Percentiles rank a stretch among this genome's conserved stretches.
These are phyloP conservation scores for Chrysemys picta DNA, from an alignment of 2,113 vertebrate genomes.

Conservation along the genomic window DNA sequence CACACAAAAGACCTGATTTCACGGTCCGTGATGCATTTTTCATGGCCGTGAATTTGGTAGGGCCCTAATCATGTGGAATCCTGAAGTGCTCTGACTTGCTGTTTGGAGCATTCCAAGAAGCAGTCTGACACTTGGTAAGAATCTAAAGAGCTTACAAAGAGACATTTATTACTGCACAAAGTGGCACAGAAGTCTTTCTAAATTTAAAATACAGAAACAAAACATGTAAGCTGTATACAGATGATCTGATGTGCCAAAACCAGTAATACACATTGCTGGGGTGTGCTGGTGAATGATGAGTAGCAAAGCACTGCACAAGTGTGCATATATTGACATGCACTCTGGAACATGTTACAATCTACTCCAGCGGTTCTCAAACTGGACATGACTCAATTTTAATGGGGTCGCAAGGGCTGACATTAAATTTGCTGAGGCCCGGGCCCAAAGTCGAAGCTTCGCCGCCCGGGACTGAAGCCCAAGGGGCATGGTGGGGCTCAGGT, in stretches of 20 bases:
- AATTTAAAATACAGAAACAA: not conserved
- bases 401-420: too few species aligned
- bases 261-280: not conserved
- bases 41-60: too few species aligned
- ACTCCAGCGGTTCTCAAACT: not conserved
- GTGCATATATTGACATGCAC: not conserved
- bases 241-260: not conserved
- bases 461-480: too few species aligned
- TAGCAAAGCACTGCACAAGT: slow-evolving; percentile 18
- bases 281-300: not conserved
- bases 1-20: too few species aligned
- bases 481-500: too few species aligned
- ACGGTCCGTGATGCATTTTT: too few species aligned
- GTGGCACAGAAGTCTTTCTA: not conserved
- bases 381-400: too few species aligned
- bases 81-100: not conserved
- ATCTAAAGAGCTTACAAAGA: not conserved
- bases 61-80: not conserved
- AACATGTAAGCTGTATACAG: not conserved
- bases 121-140: not conserved
- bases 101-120: slow-evolving; percentile 2
- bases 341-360: not conserved
- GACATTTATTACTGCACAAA: slow-evolving; percentile 8
- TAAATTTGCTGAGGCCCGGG: too few species aligned
- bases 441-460: too few species aligned